Evolutionary conservation across 2,888 invertebrate species (phyloP).

Genomic region (Liopterus haemorrhoidalis): DNA sequence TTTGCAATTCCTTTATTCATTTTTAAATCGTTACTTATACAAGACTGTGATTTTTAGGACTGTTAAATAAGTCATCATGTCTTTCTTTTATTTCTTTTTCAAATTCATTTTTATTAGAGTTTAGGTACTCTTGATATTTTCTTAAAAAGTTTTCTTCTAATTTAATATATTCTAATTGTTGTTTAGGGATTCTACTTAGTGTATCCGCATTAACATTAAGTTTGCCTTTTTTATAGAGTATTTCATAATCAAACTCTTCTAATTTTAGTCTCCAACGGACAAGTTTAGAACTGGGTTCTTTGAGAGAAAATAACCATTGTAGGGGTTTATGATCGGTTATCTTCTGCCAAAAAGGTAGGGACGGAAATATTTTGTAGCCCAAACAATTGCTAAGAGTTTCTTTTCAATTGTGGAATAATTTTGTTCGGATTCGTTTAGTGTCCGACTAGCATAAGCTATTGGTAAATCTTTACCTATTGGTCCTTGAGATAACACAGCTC

Average conservation of each 20-base stretch:
- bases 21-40: no score
- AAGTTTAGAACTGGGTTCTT: constrained; percentile 31
- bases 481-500: constrained; percentile 33
- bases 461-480: constrained; percentile 33
- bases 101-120: no score
- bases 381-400: constrained; percentile 33
- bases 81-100: no score
- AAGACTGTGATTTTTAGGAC: no score
- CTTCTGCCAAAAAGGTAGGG: constrained; percentile 34
- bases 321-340: constrained; percentile 34
- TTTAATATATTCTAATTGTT: background rate
- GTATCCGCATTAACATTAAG: no score
- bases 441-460: constrained; percentile 32
- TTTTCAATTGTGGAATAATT: constrained; percentile 30
- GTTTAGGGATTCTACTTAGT: constrained; percentile 11
- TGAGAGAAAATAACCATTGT: constrained; percentile 29
- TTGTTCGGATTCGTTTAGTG: constrained; percentile 29
- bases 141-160: background rate
- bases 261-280: no score
- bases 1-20: no score
- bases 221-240: constrained; percentile 28
- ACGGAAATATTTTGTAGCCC: constrained; percentile 33
- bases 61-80: no score
- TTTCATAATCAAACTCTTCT: constrained; percentile 33
- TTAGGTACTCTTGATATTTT: no score